Base-by-base conservation (phyloP, 2,888 invertebrate species). In the Lithophane semibrunnea region DNA sequence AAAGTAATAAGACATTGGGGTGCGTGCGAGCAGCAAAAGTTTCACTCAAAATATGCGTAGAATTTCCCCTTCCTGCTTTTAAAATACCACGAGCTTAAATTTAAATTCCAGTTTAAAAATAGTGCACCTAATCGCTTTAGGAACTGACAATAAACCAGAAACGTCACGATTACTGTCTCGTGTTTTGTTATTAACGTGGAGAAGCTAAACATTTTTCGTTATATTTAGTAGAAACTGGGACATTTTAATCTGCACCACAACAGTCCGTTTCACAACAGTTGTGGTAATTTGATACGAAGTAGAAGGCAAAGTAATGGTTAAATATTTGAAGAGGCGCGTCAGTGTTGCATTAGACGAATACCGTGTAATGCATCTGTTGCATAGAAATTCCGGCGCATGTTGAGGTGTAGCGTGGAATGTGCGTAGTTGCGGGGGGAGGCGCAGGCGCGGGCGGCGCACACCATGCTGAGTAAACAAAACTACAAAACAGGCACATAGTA, bases 381-480 rank as follows among this genome's bases (percentile, higher is more conserved):
- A 92, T 93, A 91, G 92, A 93, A 94, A 94, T 94, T 93, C 93
- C 93, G 68, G 81, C 84, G 88, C 82, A 85, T 84, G 86, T 83
- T 82, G 88, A 93, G 91, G 92, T 93, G 91, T 91, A 90, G 90
- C 90, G 91, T 90, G 93, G 92, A 92, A 92, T 92, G 92, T 90
- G 91, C 89, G 89, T 85, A 90, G 89, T 77, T 76, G 80, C 84
- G 89, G 91, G 88, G 88, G 90, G 88, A 87, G 77, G 87, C 70
- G 87, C 44, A 83, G 86, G 77, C 82, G 74, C 89, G 85, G 79
- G 54, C n/a, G 84, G 87, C 90, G 89, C 90, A 92, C 92, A 89
- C 92, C 93, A 91, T 92, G 94, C 94, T 95, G 95, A 93, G 94
- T 95, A 95, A 95, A 95, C 95, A 95, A 92, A 92, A 92, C 91